Conservation (phyloP, 2,113 vertebrate genomes). For the Mandrillus leucophaeus region DNA sequence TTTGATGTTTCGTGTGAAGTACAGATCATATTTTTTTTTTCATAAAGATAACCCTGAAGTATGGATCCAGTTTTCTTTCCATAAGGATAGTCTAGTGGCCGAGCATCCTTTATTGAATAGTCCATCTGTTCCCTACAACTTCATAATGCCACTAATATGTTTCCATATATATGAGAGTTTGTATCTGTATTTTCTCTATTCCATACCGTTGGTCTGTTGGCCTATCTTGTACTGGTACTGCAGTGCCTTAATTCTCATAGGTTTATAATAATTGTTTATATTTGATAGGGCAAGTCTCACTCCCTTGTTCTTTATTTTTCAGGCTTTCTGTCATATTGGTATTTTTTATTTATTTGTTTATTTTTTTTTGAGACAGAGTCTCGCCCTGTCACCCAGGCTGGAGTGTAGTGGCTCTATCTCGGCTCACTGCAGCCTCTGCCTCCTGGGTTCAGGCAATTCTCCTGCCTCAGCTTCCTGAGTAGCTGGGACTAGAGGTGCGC, state of each 20-base stretch:
- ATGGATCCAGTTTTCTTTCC: conserved; percentile 7
- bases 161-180: not conserved
- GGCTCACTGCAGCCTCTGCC: not conserved
- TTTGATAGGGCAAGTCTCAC: not conserved
- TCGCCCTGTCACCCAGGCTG: not conserved
- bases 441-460: not conserved
- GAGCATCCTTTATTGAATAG: not conserved
- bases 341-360: not conserved
- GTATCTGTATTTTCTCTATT: not conserved
- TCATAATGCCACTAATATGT: not conserved
- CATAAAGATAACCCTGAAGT: not conserved
- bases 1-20: not conserved
- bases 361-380: not conserved
- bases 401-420: not conserved
- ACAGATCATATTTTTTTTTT: not conserved
- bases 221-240: not conserved
- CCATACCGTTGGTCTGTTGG: not conserved
- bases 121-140: not conserved
- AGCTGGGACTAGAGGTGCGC: not conserved
- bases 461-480: not conserved
- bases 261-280: conserved; percentile 33
- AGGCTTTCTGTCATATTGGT: not conserved
- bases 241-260: not conserved
- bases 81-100: not conserved
- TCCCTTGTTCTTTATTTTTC: conserved; percentile 14